Percentiles rank a stretch among this genome's conserved stretches.
Conservation (phyloP, 2,113 vertebrate genomes). For the Varanus komodoensis region DNA sequence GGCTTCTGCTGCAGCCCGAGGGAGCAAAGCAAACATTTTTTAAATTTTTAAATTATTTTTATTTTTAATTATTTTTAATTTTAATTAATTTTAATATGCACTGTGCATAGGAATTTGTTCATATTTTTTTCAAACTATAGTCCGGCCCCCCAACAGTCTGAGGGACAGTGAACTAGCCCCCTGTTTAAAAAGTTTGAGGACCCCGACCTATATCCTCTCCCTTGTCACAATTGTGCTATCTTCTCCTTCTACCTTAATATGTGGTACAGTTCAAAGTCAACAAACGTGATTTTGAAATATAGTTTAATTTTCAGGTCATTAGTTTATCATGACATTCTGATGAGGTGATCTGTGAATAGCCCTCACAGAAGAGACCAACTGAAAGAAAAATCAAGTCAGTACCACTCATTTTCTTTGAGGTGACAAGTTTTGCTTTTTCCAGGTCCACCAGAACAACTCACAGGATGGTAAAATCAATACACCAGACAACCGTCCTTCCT, state of each 20-base stretch:
- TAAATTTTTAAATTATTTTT: no score
- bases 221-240: not conserved
- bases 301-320: not conserved
- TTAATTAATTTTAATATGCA: no score
- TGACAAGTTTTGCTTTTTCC: not conserved
- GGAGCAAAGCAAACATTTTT: no score
- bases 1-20: no score
- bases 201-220: not conserved
- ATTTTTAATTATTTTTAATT: no score
- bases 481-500: not conserved
- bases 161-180: no score
- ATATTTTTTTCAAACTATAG: no score
- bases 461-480: not conserved
- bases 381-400: not conserved
- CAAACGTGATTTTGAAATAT: not conserved
- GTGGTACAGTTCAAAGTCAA: not conserved
- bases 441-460: not conserved
- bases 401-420: not conserved
- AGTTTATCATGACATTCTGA: not conserved
- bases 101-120: no score
- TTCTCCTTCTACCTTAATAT: not conserved
- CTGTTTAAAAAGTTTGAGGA: not conserved
- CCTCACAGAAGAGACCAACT: not conserved
- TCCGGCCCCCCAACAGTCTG: no score
- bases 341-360: not conserved